Evolutionary conservation across 1,140 invertebrate genomes (phyloP).

Genomic region (Apis mellifera): DNA sequence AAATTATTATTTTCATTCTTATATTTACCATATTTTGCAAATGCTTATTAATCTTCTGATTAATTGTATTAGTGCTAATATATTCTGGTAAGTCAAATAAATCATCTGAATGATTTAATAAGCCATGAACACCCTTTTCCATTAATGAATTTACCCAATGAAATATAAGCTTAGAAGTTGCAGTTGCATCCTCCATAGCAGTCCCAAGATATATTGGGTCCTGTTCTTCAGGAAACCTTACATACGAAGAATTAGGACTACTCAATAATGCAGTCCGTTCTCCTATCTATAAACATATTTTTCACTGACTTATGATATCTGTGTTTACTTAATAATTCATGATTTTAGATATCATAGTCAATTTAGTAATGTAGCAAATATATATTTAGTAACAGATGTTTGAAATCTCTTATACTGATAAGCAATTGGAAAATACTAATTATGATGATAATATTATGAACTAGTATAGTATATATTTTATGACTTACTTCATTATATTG

Average conservation of each 20-base stretch:
- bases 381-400: conserved; percentile 6
- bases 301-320: conserved; percentile 51
- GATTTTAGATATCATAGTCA: conserved; percentile 43
- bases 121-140: conserved; percentile 88
- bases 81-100: conserved; percentile 91
- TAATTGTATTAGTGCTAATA: conserved; percentile 84
- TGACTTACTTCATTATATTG: conserved; percentile 82
- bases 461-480: conserved; percentile 15
- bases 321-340: conserved; percentile 53
- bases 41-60: conserved; percentile 82
- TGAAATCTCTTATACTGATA: conserved; percentile 36
- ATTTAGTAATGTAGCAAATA: conserved; percentile 18
- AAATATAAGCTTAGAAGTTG: conserved; percentile 90
- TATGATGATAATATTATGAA: conserved; percentile 29
- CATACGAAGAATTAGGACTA: conserved; percentile 80
- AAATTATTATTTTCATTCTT: background rate
- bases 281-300: conserved; percentile 74
- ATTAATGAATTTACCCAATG: conserved; percentile 94
- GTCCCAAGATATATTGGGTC: conserved; percentile 88
- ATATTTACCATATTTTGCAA: conserved; percentile 65
- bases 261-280: conserved; percentile 78
- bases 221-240: conserved; percentile 84
- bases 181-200: conserved; percentile 89
- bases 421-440: conserved; percentile 15
- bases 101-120: conserved; percentile 89